These are phyloP conservation scores for Sarcophaga subvicina DNA, from an alignment of 2,888 invertebrate genomes.

Conservation along the genomic window DNA sequence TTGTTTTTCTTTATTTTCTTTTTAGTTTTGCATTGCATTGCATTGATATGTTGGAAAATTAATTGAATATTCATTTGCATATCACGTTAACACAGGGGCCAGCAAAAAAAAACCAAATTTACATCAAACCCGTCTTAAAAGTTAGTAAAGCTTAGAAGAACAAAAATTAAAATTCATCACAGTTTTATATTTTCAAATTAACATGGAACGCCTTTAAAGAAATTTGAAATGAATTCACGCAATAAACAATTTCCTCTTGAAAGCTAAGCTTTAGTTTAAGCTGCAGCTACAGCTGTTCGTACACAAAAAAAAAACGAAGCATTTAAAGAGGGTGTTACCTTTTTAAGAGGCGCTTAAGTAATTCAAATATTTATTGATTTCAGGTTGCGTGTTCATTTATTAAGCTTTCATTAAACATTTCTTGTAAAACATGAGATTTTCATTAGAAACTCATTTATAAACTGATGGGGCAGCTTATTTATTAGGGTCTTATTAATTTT, in stretches of 20 bases:
- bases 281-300: not conserved
- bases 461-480: not conserved
- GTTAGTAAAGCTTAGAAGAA: not conserved
- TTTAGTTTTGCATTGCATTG: constrained; percentile 22
- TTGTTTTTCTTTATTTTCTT: no score
- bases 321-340: constrained; percentile 49
- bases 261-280: not conserved
- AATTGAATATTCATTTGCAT: constrained; percentile 69
- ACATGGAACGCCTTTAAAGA: constrained; percentile 61
- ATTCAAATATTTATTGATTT: constrained; percentile 40
- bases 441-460: constrained; percentile 14
- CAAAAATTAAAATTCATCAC: constrained; percentile 51
- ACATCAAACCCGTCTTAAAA: not conserved
- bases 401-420: constrained; percentile 16
- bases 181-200: constrained; percentile 57
- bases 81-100: constrained; percentile 29
- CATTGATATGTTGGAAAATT: constrained; percentile 66
- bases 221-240: not conserved
- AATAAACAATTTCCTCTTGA: constrained; percentile 19
- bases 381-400: constrained; percentile 59
- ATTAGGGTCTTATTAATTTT: constrained; percentile 60
- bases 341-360: constrained; percentile 48
- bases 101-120: not conserved
- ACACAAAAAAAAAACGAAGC: no score
- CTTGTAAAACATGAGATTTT: constrained; percentile 35